These are phyloP conservation scores for Eledona agricola DNA, from an alignment of 2,888 invertebrate genomes.

Conservation along the genomic window DNA sequence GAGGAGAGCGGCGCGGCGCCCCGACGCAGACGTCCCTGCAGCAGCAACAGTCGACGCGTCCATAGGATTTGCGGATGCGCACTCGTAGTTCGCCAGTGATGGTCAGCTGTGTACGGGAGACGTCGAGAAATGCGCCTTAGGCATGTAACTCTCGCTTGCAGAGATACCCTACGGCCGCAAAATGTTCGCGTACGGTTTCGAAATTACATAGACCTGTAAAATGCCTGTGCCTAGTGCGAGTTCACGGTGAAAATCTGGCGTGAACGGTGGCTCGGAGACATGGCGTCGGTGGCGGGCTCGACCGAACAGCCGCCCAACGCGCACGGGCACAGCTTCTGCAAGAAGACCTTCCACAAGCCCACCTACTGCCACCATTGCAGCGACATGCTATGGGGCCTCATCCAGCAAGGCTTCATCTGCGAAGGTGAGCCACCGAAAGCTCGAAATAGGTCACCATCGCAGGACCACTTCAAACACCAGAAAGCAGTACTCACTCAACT, in stretches of 20 bases:
- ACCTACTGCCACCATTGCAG: constrained; percentile 99
- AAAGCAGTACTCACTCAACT: no score
- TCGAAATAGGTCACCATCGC: not conserved
- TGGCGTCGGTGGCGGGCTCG: constrained; percentile 66
- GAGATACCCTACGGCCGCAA: constrained; percentile 62
- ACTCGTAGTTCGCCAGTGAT: constrained; percentile 56
- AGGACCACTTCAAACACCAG: no score
- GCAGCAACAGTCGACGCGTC: constrained; percentile 52
- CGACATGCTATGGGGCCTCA: constrained; percentile 99
- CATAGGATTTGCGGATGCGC: constrained; percentile 54
- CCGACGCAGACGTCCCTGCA: constrained; percentile 41
- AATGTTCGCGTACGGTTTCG: constrained; percentile 69
- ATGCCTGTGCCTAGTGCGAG: constrained; percentile 62
- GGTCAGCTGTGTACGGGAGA: constrained; percentile 58
- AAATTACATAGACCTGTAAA: constrained; percentile 69
- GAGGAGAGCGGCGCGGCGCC: constrained; percentile 52
- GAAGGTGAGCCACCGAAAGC: constrained; percentile 94
- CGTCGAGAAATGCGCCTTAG: constrained; percentile 61
- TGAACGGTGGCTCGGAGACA: constrained; percentile 69
- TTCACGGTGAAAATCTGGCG: constrained; percentile 72
- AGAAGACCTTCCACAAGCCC: constrained; percentile 99
- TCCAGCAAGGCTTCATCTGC: constrained; percentile 99
- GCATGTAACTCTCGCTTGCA: constrained; percentile 59
- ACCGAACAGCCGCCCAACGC: constrained; percentile 68
- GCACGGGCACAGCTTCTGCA: constrained; percentile 97